These are phyloP conservation scores for Rana temporaria DNA, from an alignment of 2,113 vertebrate species.

Conservation along the genomic window DNA sequence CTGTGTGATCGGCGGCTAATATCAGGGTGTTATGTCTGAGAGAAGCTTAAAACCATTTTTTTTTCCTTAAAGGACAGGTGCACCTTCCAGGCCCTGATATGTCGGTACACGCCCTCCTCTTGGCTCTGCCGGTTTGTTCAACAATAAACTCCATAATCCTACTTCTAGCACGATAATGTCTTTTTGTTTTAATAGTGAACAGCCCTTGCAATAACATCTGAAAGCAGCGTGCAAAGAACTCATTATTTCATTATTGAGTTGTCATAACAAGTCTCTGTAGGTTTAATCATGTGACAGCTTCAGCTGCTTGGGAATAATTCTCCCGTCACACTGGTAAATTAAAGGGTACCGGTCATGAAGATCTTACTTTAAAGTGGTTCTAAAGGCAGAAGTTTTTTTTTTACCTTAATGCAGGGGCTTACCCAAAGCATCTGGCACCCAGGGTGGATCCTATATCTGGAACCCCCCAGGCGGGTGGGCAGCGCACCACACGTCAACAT, in stretches of 20 bases:
- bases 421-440: too few species aligned
- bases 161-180: background rate
- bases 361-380: too few species aligned
- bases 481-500: too few species aligned
- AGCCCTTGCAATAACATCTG: background rate
- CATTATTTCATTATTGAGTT: background rate
- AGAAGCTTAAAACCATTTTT: background rate
- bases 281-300: background rate
- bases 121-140: background rate
- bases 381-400: too few species aligned
- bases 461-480: too few species aligned
- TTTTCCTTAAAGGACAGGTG: background rate
- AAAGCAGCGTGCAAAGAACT: background rate
- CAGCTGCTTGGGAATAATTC: background rate
- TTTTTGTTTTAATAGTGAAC: background rate
- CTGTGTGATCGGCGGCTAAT: too few species aligned
- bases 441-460: too few species aligned
- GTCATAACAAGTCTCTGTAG: constrained; percentile 5
- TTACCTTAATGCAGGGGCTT: too few species aligned
- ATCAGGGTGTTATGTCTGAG: too few species aligned
- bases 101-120: background rate
- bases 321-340: too few species aligned
- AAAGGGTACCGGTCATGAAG: too few species aligned
- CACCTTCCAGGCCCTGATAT: background rate
- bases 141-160: background rate